A percentile compares a stretch with the other conserved stretches of the same genome.
These are phyloP conservation scores for Agriopis leucophaearia DNA, from an alignment of 2,888 invertebrate genomes.

Conservation along the genomic window DNA sequence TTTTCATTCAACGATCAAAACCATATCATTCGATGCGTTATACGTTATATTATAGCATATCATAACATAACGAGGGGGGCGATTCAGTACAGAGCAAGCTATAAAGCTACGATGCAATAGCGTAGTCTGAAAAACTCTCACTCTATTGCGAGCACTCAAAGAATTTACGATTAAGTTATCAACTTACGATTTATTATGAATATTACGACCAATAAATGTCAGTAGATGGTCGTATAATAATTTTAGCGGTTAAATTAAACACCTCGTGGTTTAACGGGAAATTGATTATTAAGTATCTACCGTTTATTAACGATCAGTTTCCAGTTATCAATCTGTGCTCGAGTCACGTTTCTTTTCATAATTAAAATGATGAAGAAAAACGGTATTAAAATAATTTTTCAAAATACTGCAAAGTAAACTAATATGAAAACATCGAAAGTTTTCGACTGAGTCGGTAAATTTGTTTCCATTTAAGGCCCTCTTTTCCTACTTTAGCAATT, in stretches of 20 bases:
- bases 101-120: neutral
- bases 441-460: too few relatives aligned
- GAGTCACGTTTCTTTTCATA: neutral
- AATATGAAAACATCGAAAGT: too few relatives aligned
- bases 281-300: conserved; percentile 4
- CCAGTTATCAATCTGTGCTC: neutral
- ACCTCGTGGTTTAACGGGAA: conserved; percentile 8
- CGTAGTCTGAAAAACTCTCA: neutral
- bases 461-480: too few relatives aligned
- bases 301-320: conserved; percentile 4
- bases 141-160: conserved; percentile 42
- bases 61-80: too few relatives aligned
- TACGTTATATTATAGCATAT: too few relatives aligned
- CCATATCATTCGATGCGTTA: too few relatives aligned
- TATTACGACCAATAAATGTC: conserved; percentile 65
- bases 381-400: too few relatives aligned
- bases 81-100: neutral
- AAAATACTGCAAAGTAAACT: too few relatives aligned
- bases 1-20: too few relatives aligned
- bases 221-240: conserved; percentile 31
- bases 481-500: too few relatives aligned
- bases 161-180: conserved; percentile 71
- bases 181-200: conserved; percentile 63
- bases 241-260: conserved; percentile 13
- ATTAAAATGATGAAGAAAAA: too few relatives aligned